Percentiles rank a stretch among this genome's conserved stretches.
phyloP scores from a whole-genome alignment of 2,113 vertebrate species.

The Danionella cerebrum region DNA sequence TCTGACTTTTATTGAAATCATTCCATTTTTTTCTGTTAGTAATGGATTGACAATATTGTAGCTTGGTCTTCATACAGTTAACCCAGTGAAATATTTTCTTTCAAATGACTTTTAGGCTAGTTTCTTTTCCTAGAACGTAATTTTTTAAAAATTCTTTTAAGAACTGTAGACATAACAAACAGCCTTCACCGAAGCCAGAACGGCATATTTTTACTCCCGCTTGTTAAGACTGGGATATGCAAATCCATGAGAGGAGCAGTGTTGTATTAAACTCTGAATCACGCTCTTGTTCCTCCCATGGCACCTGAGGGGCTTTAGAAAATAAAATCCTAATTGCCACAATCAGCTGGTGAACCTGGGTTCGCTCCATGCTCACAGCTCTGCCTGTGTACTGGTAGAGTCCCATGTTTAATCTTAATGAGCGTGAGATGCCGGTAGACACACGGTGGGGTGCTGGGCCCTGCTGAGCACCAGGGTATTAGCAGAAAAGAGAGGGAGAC shows the following conservation, averaged over 20 bases:
- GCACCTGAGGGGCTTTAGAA: constrained; percentile 18
- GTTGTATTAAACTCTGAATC: constrained; percentile 25
- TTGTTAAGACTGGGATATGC: constrained; percentile 1
- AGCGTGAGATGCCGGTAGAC: constrained; percentile 15
- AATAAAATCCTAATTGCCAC: constrained; percentile 34
- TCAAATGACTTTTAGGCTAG: too few species aligned
- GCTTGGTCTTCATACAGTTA: too few species aligned
- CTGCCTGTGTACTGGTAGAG: constrained; percentile 7
- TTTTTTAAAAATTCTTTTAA: too few species aligned
- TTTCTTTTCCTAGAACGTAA: too few species aligned
- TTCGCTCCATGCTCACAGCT: constrained; percentile 22
- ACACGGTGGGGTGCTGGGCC: constrained; percentile 10
- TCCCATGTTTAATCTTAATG: constrained; percentile 30
- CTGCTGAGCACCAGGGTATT: not conserved
- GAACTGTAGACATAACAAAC: not conserved
- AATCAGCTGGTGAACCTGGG: constrained; percentile 26
- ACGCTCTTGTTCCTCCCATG: constrained; percentile 18
- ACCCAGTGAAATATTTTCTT: too few species aligned
- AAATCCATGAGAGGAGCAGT: constrained; percentile 18
- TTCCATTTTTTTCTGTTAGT: too few species aligned
- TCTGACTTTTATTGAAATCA: too few species aligned
- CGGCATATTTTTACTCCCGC: not conserved
- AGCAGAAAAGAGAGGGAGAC: not conserved
- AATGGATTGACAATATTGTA: too few species aligned
- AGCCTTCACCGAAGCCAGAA: not conserved